Base-by-base conservation (phyloP, 2,888 invertebrate species). In the Willowsia nigromaculata region DNA sequence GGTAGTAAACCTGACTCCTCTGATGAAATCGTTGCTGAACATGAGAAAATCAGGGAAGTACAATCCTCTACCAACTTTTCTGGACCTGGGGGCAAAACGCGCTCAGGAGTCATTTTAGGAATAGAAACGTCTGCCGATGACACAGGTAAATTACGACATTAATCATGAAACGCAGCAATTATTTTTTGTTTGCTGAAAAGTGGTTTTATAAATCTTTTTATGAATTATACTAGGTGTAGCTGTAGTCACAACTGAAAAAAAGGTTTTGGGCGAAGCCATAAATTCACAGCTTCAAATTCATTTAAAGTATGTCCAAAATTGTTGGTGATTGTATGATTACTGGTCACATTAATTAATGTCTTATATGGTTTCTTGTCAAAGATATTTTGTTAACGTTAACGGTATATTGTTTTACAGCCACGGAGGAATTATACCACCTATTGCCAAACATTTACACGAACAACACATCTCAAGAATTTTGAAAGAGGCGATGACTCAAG, bases 121-220 rank as follows among this genome's bases (percentile, higher is more conserved):
- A 99, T 99, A 93, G 99, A 99, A 95, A 98, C 98, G 4, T 99
- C 99, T 90, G 99, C 99, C 94, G 99, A 99, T 95, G 99, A 99
- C 94, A 99, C 99, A 0, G 99, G 98, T 88, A 22, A 33, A 50
- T 22, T 0, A 25, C n/a, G n/a, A n/a, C n/a, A n/a, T n/a, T n/a
- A n/a, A n/a, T n/a, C n/a, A n/a, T n/a, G n/a, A n/a, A n/a, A n/a
- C n/a, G n/a, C n/a, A n/a, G n/a, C n/a, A n/a, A n/a, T n/a, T n/a
- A n/a, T n/a, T n/a, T n/a, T n/a, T n/a, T n/a, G n/a, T n/a, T n/a
- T n/a, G n/a, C n/a, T n/a, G n/a, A n/a, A n/a, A n/a, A n/a, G n/a
- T n/a, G n/a, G n/a, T n/a, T n/a, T n/a, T n/a, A n/a, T n/a, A n/a
- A n/a, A n/a, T n/a, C n/a, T n/a, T n/a, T n/a, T n/a, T n/a, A n/a